Conservation (phyloP, 2,888 invertebrate genomes). For the Smittia aterrima region DNA sequence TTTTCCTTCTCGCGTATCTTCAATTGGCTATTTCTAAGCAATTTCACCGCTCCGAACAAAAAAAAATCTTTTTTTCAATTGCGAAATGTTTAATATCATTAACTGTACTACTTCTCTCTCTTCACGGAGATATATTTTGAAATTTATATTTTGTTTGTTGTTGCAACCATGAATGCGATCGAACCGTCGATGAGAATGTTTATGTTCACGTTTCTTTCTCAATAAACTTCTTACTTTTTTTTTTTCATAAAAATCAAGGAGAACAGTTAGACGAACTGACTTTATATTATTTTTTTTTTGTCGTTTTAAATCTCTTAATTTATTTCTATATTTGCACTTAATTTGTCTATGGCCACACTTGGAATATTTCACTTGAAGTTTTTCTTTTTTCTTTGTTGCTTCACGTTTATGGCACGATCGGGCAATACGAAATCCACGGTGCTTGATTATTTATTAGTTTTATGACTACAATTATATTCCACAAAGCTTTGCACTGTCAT, state of each 20-base stretch:
- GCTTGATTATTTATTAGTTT: not conserved
- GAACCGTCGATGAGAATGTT: not conserved
- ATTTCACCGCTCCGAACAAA: not conserved
- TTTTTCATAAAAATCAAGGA: not conserved
- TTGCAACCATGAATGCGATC: not conserved
- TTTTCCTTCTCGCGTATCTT: not conserved
- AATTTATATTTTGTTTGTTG: constrained; percentile 11
- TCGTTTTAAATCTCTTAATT: not conserved
- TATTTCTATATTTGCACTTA: not conserved
- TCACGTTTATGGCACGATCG: not conserved
- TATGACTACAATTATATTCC: constrained; percentile 4
- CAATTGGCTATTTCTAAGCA: not conserved
- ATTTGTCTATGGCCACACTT: constrained; percentile 7
- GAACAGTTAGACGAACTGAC: not conserved
- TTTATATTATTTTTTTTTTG: too few species aligned
- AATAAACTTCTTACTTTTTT: not conserved
- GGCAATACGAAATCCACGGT: not conserved
- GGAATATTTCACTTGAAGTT: not conserved
- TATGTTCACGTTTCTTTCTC: not conserved
- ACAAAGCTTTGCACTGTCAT: constrained; percentile 6
- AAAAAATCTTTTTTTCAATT: not conserved
- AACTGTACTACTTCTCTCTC: constrained; percentile 3
- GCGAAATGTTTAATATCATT: not conserved
- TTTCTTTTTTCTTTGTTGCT: not conserved
- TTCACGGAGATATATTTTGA: not conserved